Evolutionary conservation across 1,140 invertebrate genomes (phyloP).

Genomic region (Nasonia giraulti): DNA sequence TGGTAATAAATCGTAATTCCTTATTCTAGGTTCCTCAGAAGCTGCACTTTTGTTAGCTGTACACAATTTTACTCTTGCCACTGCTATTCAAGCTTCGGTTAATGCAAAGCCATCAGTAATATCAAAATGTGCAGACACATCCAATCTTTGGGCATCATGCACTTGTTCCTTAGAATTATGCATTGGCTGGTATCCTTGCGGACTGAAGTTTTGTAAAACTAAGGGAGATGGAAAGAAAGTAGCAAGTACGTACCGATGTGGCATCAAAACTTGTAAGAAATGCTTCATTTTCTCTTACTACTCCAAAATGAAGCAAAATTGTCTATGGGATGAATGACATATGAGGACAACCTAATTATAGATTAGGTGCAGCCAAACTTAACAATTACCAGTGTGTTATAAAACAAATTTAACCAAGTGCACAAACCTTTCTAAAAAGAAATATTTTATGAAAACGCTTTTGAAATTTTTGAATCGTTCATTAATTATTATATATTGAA

Average conservation of each 20-base stretch:
- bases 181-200: constrained; percentile 91
- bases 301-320: constrained; percentile 87
- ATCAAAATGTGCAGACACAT: constrained; percentile 78
- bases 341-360: constrained; percentile 57
- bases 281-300: constrained; percentile 91
- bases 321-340: constrained; percentile 91
- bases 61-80: constrained; percentile 75
- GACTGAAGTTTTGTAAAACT: constrained; percentile 94
- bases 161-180: constrained; percentile 88
- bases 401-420: constrained; percentile 14
- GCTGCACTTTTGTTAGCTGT: constrained; percentile 75
- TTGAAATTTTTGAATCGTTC: constrained; percentile 17
- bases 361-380: constrained; percentile 23
- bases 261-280: constrained; percentile 95
- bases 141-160: constrained; percentile 82
- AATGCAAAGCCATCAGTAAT: constrained; percentile 64
- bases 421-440: constrained; percentile 19
- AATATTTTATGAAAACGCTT: constrained; percentile 38
- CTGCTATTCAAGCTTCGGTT: constrained; percentile 58
- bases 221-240: constrained; percentile 76
- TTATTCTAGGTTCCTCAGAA: constrained; percentile 77
- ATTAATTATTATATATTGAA: not conserved
- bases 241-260: constrained; percentile 86
- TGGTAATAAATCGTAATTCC: constrained; percentile 8
- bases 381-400: constrained; percentile 21